These are phyloP conservation scores for Falco concolor DNA, from an alignment of 2,797 vertebrate species.

Conservation along the genomic window DNA sequence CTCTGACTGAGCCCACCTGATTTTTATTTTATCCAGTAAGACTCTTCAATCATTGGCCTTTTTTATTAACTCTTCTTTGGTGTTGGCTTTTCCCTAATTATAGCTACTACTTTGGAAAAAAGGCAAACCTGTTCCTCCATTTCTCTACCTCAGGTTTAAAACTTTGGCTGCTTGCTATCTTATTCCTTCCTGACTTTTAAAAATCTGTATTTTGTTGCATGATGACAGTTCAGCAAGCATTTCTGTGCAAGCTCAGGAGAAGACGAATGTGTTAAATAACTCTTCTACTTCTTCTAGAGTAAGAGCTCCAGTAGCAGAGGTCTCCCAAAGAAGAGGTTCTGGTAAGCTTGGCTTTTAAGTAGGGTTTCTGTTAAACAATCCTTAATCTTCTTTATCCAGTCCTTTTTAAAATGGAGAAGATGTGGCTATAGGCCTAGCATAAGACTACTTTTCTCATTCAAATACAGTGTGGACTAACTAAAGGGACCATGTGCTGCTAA, in stretches of 20 bases:
- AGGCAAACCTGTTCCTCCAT: not conserved
- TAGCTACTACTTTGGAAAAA: not conserved
- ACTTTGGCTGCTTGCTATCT: not conserved
- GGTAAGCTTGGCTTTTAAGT: not conserved
- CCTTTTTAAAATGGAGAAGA: not conserved
- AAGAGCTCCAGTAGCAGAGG: not conserved
- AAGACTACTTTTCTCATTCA: not conserved
- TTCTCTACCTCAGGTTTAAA: not conserved
- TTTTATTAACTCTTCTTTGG: not conserved
- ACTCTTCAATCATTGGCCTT: not conserved
- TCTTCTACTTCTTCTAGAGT: not conserved
- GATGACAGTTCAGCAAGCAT: not conserved
- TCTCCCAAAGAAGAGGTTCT: not conserved
- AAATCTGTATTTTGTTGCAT: not conserved
- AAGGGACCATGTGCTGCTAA: accelerated
- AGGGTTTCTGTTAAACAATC: not conserved
- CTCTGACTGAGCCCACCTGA: not conserved
- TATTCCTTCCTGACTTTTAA: not conserved
- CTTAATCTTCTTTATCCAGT: not conserved
- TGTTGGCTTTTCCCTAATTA: not conserved
- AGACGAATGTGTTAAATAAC: not conserved
- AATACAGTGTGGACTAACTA: not conserved
- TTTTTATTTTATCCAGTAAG: not conserved
- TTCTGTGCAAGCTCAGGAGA: not conserved
- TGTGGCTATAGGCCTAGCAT: not conserved